Conservation (phyloP, 1,140 invertebrate genomes). For the Ganaspis sp. region DNA sequence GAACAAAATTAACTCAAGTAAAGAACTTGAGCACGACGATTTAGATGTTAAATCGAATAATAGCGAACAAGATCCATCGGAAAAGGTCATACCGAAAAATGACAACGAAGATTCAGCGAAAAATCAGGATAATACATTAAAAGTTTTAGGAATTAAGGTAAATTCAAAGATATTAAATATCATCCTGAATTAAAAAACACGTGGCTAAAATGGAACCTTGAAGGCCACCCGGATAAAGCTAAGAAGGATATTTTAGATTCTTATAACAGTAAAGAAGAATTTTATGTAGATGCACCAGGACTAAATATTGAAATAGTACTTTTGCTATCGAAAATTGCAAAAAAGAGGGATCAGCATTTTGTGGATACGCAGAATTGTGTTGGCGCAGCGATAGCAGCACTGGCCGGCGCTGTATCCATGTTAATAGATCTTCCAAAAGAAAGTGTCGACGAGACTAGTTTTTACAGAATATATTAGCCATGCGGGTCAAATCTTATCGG, state of each 20-base stretch:
- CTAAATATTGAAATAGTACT: not conserved
- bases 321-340: not conserved
- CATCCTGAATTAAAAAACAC: constrained; percentile 44
- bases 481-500: constrained; percentile 40
- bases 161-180: constrained; percentile 39
- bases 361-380: not conserved
- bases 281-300: not conserved
- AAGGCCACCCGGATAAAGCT: constrained; percentile 41
- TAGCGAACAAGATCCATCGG: not conserved
- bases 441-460: constrained; percentile 31
- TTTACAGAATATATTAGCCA: constrained; percentile 43
- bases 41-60: not conserved
- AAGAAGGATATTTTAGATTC: not conserved
- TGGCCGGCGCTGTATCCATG: constrained; percentile 38
- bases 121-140: not conserved
- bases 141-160: not conserved
- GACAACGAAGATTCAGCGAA: not conserved
- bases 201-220: constrained; percentile 49
- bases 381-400: constrained; percentile 29
- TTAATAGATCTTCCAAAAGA: constrained; percentile 39
- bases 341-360: not conserved
- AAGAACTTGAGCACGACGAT: not conserved
- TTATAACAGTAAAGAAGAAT: not conserved
- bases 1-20: constrained; percentile 1
- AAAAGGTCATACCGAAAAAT: not conserved